Percentiles rank a stretch among this genome's conserved stretches.
These are phyloP conservation scores for Timema podura DNA, from an alignment of 2,888 invertebrate genomes.

Conservation along the genomic window DNA sequence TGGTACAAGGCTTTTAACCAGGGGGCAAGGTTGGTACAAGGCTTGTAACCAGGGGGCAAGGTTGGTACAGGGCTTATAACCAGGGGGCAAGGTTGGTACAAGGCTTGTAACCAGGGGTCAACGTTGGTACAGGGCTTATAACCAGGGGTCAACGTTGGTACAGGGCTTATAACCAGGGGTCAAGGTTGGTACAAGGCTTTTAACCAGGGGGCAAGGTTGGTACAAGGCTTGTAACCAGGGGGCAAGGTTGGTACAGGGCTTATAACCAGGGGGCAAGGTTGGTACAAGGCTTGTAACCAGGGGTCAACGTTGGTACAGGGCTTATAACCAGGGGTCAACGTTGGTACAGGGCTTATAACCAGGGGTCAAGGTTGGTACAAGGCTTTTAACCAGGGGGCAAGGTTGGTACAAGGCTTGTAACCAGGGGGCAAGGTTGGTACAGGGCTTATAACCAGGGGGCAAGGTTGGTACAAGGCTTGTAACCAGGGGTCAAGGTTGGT, in stretches of 20 bases:
- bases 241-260: slow-evolving; percentile 42
- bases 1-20: slow-evolving; percentile 34
- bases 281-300: slow-evolving; percentile 34
- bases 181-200: slow-evolving; percentile 37
- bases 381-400: slow-evolving; percentile 39
- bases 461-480: slow-evolving; percentile 38
- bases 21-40: slow-evolving; percentile 43
- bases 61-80: slow-evolving; percentile 36
- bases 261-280: slow-evolving; percentile 40
- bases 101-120: too few species aligned
- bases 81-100: slow-evolving; percentile 43
- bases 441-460: slow-evolving; percentile 37
- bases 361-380: too few species aligned
- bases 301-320: too few species aligned
- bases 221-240: slow-evolving; percentile 31
- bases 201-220: slow-evolving; percentile 42
- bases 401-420: slow-evolving; percentile 36
- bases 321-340: too few species aligned
- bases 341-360: slow-evolving; percentile 34
- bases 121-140: slow-evolving; percentile 36
- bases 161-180: too few species aligned
- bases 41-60: slow-evolving; percentile 39
- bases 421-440: slow-evolving; percentile 43
- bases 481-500: too few species aligned
- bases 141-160: too few species aligned